Conservation (phyloP, 1,140 invertebrate genomes). For the Diabrotica undecimpunctata region DNA sequence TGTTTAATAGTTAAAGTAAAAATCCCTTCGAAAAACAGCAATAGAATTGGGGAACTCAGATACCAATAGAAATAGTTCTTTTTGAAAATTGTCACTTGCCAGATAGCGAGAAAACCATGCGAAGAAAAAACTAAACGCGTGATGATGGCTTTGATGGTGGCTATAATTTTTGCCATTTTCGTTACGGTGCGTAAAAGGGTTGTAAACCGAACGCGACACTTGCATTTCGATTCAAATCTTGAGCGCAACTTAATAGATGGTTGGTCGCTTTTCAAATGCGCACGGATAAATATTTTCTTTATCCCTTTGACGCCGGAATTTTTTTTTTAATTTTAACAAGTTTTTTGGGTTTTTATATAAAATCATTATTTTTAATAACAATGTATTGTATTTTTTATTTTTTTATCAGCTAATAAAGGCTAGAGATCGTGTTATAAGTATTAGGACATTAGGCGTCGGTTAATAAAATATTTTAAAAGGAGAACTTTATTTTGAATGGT, state of each 20-base stretch:
- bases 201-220: neutral
- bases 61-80: constrained; percentile 72
- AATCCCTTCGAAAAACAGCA: constrained; percentile 76
- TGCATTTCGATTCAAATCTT: neutral
- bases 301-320: too few species aligned
- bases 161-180: constrained; percentile 66
- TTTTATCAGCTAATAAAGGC: too few species aligned
- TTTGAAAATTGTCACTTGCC: constrained; percentile 75
- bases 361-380: too few species aligned
- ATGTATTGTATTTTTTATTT: too few species aligned
- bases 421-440: too few species aligned
- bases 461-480: too few species aligned
- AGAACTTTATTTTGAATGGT: too few species aligned
- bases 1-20: constrained; percentile 81
- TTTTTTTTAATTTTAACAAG: too few species aligned
- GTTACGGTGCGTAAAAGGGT: neutral
- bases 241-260: neutral
- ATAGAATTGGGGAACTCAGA: constrained; percentile 67
- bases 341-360: too few species aligned
- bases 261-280: neutral
- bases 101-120: constrained; percentile 76
- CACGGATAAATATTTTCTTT: too few species aligned
- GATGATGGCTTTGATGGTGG: constrained; percentile 75
- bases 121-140: constrained; percentile 74
- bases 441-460: too few species aligned